phyloP scores from a whole-genome alignment of 2,113 vertebrate species.

The Hyaena hyaena region DNA sequence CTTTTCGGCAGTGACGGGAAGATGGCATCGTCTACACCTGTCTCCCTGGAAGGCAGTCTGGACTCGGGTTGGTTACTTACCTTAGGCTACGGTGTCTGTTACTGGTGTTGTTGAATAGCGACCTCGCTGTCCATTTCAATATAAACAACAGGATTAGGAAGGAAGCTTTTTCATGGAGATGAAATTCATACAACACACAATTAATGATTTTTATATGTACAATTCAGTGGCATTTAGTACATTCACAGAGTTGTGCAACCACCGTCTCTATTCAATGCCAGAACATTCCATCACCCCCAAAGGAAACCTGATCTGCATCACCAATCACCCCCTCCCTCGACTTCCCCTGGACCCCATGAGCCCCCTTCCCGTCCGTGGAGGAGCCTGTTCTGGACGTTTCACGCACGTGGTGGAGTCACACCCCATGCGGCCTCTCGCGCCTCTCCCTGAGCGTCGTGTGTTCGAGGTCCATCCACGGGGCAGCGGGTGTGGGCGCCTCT shows the following conservation, averaged over 20 bases:
- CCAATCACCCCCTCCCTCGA: neutral
- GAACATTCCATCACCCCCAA: neutral
- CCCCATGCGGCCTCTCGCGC: too few species aligned
- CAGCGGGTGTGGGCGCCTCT: neutral
- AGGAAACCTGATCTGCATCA: neutral
- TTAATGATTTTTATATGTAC: neutral
- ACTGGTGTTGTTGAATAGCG: rapidly evolving
- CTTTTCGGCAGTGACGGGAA: slow-evolving; percentile 87
- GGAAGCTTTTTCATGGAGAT: neutral
- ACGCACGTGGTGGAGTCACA: too few species aligned
- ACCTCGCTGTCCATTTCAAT: neutral
- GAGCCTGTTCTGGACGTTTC: neutral
- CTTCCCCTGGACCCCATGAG: rapidly evolving
- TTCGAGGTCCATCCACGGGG: neutral
- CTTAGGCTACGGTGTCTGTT: rapidly evolving
- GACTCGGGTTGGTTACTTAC: slow-evolving; percentile 60
- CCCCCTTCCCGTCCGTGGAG: neutral
- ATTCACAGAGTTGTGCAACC: neutral
- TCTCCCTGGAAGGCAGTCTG: slow-evolving; percentile 88
- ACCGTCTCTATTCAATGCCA: neutral
- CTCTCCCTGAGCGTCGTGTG: too few species aligned
- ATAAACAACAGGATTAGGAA: neutral
- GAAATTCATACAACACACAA: neutral
- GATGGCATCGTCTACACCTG: slow-evolving; percentile 90
- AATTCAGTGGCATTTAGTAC: neutral